phyloP scores from a whole-genome alignment of 2,113 vertebrate species.

The Lamprologus tigripictilis region DNA sequence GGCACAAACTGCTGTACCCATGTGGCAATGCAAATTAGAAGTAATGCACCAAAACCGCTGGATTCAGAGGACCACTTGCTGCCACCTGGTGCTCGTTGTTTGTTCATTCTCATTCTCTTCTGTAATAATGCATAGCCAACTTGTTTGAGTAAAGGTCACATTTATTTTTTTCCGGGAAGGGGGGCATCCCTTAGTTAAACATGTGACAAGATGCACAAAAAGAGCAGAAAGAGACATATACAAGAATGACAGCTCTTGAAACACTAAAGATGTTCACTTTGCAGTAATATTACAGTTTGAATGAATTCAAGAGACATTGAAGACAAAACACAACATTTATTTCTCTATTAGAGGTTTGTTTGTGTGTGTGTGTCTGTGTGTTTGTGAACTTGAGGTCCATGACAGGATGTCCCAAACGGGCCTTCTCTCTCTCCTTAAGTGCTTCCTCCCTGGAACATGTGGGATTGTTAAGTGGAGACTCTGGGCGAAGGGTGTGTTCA shows the following conservation, averaged over 20 bases:
- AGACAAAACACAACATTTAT: constrained; percentile 4
- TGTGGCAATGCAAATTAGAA: not conserved
- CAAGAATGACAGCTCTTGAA: constrained; percentile 17
- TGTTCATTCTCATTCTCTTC: not conserved
- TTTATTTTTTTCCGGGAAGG: constrained; percentile 53
- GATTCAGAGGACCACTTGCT: constrained; percentile 1
- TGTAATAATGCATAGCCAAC: not conserved
- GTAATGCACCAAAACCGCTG: not conserved
- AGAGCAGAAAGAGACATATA: constrained; percentile 22
- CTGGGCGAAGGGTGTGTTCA: not conserved
- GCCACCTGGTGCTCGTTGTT: constrained; percentile 29
- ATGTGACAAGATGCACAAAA: constrained; percentile 55
- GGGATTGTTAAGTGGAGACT: not conserved
- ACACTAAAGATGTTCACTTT: not conserved
- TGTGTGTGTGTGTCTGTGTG: not conserved
- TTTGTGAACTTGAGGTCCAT: not conserved
- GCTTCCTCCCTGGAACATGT: constrained; percentile 20
- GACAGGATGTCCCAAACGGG: not conserved
- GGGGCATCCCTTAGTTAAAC: not conserved
- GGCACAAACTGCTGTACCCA: not conserved
- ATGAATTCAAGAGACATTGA: not conserved
- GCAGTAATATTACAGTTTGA: not conserved
- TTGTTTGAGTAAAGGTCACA: constrained; percentile 36
- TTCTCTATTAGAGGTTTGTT: not conserved
- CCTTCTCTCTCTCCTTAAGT: not conserved